phyloP scores from a whole-genome alignment of 2,888 invertebrate genomes.

The Leptinotarsa peninsularis region DNA sequence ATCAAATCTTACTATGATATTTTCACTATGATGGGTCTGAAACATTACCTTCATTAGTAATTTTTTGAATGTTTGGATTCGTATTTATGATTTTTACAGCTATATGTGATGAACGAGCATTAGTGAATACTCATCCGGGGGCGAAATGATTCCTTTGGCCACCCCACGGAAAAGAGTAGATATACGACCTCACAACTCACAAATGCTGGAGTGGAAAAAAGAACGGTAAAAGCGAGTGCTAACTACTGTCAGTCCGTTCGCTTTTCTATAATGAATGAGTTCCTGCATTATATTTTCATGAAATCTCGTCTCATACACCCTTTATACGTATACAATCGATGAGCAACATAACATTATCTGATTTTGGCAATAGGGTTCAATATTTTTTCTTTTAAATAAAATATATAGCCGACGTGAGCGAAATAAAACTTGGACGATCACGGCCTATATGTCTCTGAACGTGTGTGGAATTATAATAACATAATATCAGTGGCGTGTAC shows the following conservation, averaged over 20 bases:
- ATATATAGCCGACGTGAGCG: slow-evolving; percentile 18
- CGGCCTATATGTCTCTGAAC: slow-evolving; percentile 19
- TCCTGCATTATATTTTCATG: slow-evolving; percentile 18
- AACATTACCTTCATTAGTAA: too few relatives aligned
- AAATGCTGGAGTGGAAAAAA: not conserved
- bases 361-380: slow-evolving; percentile 15
- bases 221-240: slow-evolving; percentile 7
- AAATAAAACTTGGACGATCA: slow-evolving; percentile 19
- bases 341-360: slow-evolving; percentile 11
- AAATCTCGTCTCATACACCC: not conserved
- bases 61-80: too few relatives aligned
- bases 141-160: not conserved
- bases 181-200: slow-evolving; percentile 3
- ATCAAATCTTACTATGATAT: too few relatives aligned
- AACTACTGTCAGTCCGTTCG: slow-evolving; percentile 1
- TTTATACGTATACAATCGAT: not conserved
- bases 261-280: slow-evolving; percentile 17
- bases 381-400: slow-evolving; percentile 12
- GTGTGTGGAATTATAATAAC: slow-evolving; percentile 12
- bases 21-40: too few relatives aligned
- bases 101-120: too few relatives aligned
- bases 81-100: too few relatives aligned
- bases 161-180: slow-evolving; percentile 3
- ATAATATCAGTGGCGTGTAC: not conserved
- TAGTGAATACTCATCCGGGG: not conserved